Conservation (phyloP, 2,888 invertebrate genomes). For the Pristionchus maxplancki region DNA sequence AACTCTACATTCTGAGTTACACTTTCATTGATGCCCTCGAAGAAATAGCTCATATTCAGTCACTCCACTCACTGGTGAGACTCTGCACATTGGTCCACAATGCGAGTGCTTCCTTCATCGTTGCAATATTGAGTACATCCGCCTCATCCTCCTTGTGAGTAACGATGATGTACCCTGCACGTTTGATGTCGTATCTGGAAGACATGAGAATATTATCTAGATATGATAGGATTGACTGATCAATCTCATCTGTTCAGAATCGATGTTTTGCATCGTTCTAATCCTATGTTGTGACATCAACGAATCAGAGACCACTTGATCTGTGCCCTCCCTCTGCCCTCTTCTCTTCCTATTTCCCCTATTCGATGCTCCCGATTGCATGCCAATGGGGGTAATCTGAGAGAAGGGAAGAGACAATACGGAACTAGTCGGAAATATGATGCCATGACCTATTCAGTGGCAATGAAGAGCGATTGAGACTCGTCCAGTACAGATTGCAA, state of each 20-base stretch:
- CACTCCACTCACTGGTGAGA: constrained; percentile 9
- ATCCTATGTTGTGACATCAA: no score
- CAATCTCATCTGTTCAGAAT: no score
- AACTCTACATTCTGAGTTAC: neutral
- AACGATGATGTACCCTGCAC: constrained; percentile 77
- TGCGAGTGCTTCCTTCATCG: constrained; percentile 73
- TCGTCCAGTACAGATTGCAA: no score
- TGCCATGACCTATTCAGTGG: neutral
- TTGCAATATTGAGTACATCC: constrained; percentile 69
- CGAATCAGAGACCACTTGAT: neutral
- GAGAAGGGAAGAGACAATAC: neutral
- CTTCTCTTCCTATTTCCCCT: neutral
- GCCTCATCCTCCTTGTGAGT: constrained; percentile 73
- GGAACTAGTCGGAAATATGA: neutral
- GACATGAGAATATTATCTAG: neutral
- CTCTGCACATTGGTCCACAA: constrained; percentile 72
- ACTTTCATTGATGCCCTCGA: neutral
- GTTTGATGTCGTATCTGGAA: constrained; percentile 73
- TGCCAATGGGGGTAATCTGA: neutral
- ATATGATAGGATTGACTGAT: no score
- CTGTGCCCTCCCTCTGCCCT: neutral
- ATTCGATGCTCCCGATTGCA: neutral
- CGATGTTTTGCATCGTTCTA: no score
- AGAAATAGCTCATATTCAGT: neutral
- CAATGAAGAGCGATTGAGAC: neutral